phyloP scores from a whole-genome alignment of 2,888 invertebrate species.

The Thymelicus sylvestris region DNA sequence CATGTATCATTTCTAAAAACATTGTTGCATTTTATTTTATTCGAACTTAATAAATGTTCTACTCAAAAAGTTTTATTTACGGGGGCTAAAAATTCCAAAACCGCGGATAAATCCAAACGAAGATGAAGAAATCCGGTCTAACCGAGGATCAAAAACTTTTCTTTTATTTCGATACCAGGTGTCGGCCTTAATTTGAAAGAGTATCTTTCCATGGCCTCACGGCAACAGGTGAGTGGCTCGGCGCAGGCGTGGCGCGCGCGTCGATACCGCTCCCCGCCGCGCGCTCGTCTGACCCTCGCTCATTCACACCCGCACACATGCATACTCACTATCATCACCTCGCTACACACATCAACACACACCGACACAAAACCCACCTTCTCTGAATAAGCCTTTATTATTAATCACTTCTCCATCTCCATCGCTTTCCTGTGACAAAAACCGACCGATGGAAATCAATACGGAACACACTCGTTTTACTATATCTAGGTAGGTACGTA shows the following conservation, averaged over 20 bases:
- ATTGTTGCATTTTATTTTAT: no score
- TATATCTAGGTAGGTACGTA: neutral
- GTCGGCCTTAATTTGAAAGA: slow-evolving; percentile 79
- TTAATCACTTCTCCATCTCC: slow-evolving; percentile 7
- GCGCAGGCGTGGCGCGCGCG: slow-evolving; percentile 79
- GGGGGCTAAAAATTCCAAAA: neutral
- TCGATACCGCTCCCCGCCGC: slow-evolving; percentile 72
- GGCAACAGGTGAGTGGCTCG: slow-evolving; percentile 78
- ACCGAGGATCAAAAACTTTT: slow-evolving; percentile 40
- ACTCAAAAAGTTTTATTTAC: neutral
- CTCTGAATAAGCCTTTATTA: slow-evolving; percentile 24
- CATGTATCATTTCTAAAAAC: no score
- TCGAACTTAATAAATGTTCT: no score
- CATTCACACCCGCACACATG: slow-evolving; percentile 77
- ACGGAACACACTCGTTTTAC: slow-evolving; percentile 2
- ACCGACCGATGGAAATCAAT: slow-evolving; percentile 24
- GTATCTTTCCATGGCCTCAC: slow-evolving; percentile 81
- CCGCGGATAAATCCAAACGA: no score
- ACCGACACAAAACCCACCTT: slow-evolving; percentile 18
- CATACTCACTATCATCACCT: slow-evolving; percentile 40
- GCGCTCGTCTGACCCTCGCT: slow-evolving; percentile 58
- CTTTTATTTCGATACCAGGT: slow-evolving; percentile 76
- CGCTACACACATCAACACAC: slow-evolving; percentile 43
- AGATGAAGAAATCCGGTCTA: neutral
- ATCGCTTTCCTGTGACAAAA: slow-evolving; percentile 20